Percentiles rank a stretch among this genome's conserved stretches.
These are phyloP conservation scores for Fabriciana adippe DNA, from an alignment of 2,888 invertebrate species.

Conservation along the genomic window DNA sequence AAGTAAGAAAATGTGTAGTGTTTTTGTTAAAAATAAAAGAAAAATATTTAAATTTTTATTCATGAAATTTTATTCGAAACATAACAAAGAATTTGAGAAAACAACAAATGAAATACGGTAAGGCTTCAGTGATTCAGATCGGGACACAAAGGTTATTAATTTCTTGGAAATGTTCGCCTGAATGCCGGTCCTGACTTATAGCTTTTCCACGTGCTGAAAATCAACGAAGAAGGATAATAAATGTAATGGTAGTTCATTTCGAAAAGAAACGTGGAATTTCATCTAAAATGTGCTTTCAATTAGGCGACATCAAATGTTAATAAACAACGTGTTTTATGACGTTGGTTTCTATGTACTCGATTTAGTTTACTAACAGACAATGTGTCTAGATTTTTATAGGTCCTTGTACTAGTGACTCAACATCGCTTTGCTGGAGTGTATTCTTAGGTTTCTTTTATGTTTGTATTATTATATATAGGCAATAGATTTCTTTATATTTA, in stretches of 20 bases:
- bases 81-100: background rate
- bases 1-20: too few relatives aligned
- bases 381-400: too few relatives aligned
- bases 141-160: conserved; percentile 53
- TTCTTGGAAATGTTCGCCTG: conserved; percentile 50
- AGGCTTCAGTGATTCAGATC: conserved; percentile 45
- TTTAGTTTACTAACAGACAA: background rate
- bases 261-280: conserved; percentile 11
- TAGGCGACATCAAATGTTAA: conserved; percentile 3
- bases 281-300: conserved; percentile 22
- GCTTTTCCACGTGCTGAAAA: conserved; percentile 36
- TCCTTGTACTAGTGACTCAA: too few relatives aligned
- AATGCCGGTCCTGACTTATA: conserved; percentile 46
- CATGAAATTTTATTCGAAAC: background rate
- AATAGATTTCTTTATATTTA: too few relatives aligned
- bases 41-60: background rate
- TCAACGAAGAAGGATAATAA: conserved; percentile 9
- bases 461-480: too few relatives aligned
- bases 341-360: background rate
- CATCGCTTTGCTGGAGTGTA: too few relatives aligned
- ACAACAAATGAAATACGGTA: conserved; percentile 23
- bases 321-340: background rate
- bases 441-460: too few relatives aligned
- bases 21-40: too few relatives aligned
- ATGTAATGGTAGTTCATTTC: conserved; percentile 12